Conservation (phyloP, 2,888 invertebrate genomes). For the Chydorus sphaericus region DNA sequence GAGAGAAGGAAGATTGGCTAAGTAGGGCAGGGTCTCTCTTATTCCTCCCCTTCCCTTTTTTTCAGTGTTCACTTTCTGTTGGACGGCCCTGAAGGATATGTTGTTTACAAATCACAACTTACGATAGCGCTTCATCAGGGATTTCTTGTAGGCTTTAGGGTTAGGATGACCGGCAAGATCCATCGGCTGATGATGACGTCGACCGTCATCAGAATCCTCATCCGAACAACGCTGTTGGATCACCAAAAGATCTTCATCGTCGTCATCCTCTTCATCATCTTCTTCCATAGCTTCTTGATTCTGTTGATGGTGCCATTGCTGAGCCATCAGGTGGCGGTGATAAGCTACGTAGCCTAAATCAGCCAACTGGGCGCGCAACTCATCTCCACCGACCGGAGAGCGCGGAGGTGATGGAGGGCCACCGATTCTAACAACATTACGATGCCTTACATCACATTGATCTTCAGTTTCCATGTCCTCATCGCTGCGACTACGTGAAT, state of each 20-base stretch:
- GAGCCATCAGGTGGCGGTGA: slow-evolving; percentile 5
- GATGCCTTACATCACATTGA: slow-evolving; percentile 16
- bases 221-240: slow-evolving; percentile 33
- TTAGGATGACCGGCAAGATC: slow-evolving; percentile 17
- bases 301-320: neutral
- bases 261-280: neutral
- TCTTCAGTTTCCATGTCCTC: slow-evolving; percentile 9
- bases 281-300: no score
- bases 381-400: slow-evolving; percentile 20
- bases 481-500: slow-evolving; percentile 19
- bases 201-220: slow-evolving; percentile 54
- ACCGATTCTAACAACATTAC: slow-evolving; percentile 20
- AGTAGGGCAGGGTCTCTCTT: slow-evolving; percentile 13
- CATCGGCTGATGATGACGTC: slow-evolving; percentile 13
- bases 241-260: neutral
- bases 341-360: slow-evolving; percentile 4
- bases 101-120: no score
- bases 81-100: no score
- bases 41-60: neutral
- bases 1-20: neutral
- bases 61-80: neutral
- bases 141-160: slow-evolving; percentile 66
- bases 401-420: slow-evolving; percentile 22
- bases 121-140: slow-evolving; percentile 85
- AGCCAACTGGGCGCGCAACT: neutral